Evolutionary conservation across 1,140 invertebrate genomes (phyloP), one percentile per base, ranked within the genome.

Genomic region (Eumaeus atala): DNA sequence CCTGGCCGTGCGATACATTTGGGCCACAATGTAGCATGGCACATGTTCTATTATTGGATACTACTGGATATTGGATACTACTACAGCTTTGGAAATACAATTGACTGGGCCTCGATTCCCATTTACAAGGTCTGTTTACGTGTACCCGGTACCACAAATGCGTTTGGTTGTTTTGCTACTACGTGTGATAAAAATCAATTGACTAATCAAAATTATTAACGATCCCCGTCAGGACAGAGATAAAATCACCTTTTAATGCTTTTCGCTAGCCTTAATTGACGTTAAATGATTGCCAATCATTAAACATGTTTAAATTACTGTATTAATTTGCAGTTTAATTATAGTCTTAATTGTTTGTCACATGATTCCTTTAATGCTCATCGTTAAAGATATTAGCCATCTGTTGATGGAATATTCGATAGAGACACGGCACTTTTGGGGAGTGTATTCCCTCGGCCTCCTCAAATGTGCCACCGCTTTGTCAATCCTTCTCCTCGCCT

Each of bases 281-380:
- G 47, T 40, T 16, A 54, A 44, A 57, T 48, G 52, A 58, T 52
- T 52, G 36, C 34, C 17, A 52, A 58, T 58, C 40, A 14, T 44
- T 44, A 16, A 44, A 44, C 16, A 16, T 44, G 40, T 16, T 16
- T 44, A 44, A 44, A 44, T 44, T 16, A 44, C 14, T 44, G n/a
- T n/a, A n/a, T n/a, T n/a, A 16, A 44, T 44, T 44, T 44, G 40
- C 40, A 44, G 12, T 44, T 16, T 17, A 14, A 16, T 44, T 16
- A 44, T 44, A 44, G 17, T 44, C 16, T 44, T 44, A 44, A 44
- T 44, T 44, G 40, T 44, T 44, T 44, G 8, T 9, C 14, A 8
- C 16, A 44, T 18, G 12, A 0, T 16, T 9, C 9, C 7, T 18
- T 44, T 14, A 6, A 14, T 40, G 38, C 12, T 40, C 14, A 12